Evolutionary conservation across 2,888 invertebrate genomes (phyloP), one percentile per base, ranked within the genome.

Genomic region (Polyommatus icarus): DNA sequence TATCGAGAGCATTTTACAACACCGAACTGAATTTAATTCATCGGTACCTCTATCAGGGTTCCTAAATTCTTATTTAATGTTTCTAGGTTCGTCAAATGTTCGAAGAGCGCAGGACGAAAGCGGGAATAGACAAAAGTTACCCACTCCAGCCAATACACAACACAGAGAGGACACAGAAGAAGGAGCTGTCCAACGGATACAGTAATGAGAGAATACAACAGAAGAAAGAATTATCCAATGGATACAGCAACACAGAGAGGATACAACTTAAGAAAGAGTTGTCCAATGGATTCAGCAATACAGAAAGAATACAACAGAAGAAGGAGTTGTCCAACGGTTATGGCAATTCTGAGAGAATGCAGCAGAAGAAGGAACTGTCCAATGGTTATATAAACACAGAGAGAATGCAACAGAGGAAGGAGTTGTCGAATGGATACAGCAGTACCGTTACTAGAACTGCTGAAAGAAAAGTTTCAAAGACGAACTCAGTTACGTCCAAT

Each of bases 71-170:
- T n/a, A 71, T 46, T 10, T 46, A 78, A 61, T 57, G 29, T 46
- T 36, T 24, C 24, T 85, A 96, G 96, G 97, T 97, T 46, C 96
- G 98, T 18, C 97, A 97, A 91, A 96, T 98, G 96, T 98, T 98
- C 85, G 97, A 97, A 85, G 97, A 97, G 87, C 95, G 97, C 40
- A 95, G 97, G 61, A 93, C 94, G 29, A 96, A 96, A 82, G 96
- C 95, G 3, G 97, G 97, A 57, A 96, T 97, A 81, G 97, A 98
- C 90, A 96, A 96, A 84, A 97, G 97, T 86, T 96, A 97, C 89
- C 97, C 97, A 0, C 92, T 98, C 1, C 96, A 97, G 85, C 98
- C 98, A 0, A 95, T 98, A 78, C 95, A 95, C 83, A 95, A 95
- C 83, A 92, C 91, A 83, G 90, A 91, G 54, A 85, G 90, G 59